These are phyloP conservation scores for Thera obeliscata DNA, from an alignment of 2,888 invertebrate species.

Conservation along the genomic window DNA sequence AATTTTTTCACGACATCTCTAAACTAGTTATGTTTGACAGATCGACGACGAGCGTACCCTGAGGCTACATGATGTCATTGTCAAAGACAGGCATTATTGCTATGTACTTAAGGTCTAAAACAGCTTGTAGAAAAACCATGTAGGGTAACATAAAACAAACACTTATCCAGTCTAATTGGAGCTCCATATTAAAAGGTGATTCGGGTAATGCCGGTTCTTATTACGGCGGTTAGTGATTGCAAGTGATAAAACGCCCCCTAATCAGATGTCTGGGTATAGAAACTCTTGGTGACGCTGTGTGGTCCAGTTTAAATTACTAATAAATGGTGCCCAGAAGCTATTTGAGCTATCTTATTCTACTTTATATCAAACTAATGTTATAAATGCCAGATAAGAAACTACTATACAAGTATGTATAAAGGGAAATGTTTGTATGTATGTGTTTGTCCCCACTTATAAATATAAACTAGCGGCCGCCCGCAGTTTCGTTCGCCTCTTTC, in stretches of 20 bases:
- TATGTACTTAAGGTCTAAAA: conserved; percentile 16
- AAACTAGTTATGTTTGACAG: conserved; percentile 55
- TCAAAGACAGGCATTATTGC: conserved; percentile 1
- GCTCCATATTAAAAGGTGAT: conserved; percentile 29
- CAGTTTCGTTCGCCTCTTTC: no score
- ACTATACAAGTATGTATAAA: no score
- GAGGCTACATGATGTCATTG: conserved; percentile 44
- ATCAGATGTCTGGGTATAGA: conserved; percentile 35
- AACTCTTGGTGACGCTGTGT: neutral
- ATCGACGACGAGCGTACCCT: conserved; percentile 52
- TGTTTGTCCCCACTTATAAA: no score
- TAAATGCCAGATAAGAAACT: neutral
- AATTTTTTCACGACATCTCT: conserved; percentile 41
- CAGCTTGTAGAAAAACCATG: conserved; percentile 5
- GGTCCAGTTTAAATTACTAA: conserved; percentile 4
- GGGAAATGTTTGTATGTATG: no score
- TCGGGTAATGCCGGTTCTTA: conserved; percentile 33
- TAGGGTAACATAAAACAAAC: conserved; percentile 11
- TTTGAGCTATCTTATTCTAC: neutral
- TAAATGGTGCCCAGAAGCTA: neutral
- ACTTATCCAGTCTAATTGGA: conserved; percentile 27
- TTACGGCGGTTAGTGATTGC: conserved; percentile 40
- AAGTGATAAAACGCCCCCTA: conserved; percentile 55
- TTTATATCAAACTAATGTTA: neutral
- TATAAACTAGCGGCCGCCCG: no score